These are phyloP conservation scores for Falco columbarius DNA, from an alignment of 2,797 vertebrate species.

Conservation along the genomic window DNA sequence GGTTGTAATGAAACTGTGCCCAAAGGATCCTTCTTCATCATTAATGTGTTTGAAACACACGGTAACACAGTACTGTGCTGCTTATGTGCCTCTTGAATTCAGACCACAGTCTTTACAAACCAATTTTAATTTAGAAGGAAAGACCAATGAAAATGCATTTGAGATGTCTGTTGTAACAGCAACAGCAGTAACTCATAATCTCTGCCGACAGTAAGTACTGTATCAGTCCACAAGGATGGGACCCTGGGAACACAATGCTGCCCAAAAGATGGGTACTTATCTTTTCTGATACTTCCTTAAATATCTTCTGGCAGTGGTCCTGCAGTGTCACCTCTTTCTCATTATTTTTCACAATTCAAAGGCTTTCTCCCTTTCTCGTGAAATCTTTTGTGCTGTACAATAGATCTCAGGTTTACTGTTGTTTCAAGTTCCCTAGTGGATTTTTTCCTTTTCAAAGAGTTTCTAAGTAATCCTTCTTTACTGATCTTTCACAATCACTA, in stretches of 20 bases:
- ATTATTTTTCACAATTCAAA: slow-evolving; percentile 19
- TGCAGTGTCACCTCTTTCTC: neutral
- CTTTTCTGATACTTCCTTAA: slow-evolving; percentile 17
- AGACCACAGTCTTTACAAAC: neutral
- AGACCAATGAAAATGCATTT: neutral
- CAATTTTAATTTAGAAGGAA: neutral
- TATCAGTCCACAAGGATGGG: neutral
- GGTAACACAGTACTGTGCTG: neutral
- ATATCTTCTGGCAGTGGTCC: neutral
- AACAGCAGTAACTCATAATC: neutral
- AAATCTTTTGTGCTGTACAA: neutral
- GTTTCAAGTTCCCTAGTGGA: neutral
- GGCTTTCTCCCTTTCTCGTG: neutral
- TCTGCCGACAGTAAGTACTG: neutral
- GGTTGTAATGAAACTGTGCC: neutral
- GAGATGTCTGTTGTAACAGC: neutral
- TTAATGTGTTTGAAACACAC: neutral
- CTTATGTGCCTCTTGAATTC: neutral
- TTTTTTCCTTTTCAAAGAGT: slow-evolving; percentile 19
- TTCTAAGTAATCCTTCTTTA: slow-evolving; percentile 17
- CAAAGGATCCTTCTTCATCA: neutral
- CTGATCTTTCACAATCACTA: neutral
- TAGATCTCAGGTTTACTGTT: slow-evolving; percentile 19
- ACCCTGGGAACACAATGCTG: neutral
- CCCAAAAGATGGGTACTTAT: neutral